Percentiles rank a stretch among this genome's conserved stretches.
phyloP scores from a whole-genome alignment of 2,888 invertebrate species.

The Drosophila neotestacea region DNA sequence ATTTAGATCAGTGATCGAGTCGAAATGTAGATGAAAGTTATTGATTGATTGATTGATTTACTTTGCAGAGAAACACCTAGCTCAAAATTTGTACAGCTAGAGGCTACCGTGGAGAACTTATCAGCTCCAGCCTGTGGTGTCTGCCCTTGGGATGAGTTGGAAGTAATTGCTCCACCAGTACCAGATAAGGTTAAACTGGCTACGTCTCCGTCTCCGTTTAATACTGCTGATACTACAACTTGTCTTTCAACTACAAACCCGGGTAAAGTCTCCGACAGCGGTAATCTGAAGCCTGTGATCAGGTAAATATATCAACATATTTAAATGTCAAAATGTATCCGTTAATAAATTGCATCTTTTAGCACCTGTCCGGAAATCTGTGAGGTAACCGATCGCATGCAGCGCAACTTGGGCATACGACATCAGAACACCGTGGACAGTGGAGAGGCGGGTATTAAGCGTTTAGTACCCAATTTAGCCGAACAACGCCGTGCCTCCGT shows the following conservation, averaged over 20 bases:
- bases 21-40: too few species aligned
- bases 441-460: slow-evolving; percentile 86
- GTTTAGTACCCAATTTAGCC: slow-evolving; percentile 79
- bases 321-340: too few species aligned
- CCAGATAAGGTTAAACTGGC: slow-evolving; percentile 54
- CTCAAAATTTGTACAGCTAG: slow-evolving; percentile 76
- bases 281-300: slow-evolving; percentile 61
- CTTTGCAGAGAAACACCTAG: slow-evolving; percentile 79
- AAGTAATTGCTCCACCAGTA: slow-evolving; percentile 34
- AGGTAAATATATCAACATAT: slow-evolving; percentile 63
- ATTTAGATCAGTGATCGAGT: too few species aligned
- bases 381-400: slow-evolving; percentile 87
- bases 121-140: slow-evolving; percentile 71
- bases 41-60: neutral
- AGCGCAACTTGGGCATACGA: slow-evolving; percentile 88
- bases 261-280: neutral
- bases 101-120: slow-evolving; percentile 77
- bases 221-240: slow-evolving; percentile 4
- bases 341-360: neutral
- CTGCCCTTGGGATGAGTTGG: slow-evolving; percentile 84
- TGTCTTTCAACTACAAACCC: neutral
- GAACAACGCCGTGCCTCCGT: slow-evolving; percentile 85
- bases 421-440: slow-evolving; percentile 90
- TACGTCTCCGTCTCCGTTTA: slow-evolving; percentile 7
- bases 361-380: slow-evolving; percentile 88